phyloP scores from a whole-genome alignment of 2,113 vertebrate genomes.

The Maylandia zebra region DNA sequence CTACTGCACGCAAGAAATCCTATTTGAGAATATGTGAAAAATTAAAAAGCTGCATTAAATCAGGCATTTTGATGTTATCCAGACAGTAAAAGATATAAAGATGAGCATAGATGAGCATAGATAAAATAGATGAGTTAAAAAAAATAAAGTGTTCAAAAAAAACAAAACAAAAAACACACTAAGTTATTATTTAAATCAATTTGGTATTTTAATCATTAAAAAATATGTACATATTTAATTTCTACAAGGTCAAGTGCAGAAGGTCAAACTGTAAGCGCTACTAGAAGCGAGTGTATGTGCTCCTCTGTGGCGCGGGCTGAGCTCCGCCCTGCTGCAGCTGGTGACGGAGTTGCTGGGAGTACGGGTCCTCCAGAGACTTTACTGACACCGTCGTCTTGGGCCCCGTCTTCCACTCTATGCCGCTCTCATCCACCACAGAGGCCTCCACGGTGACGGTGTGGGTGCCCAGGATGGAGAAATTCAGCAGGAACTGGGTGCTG shows the following conservation, averaged over 20 bases:
- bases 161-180: not conserved
- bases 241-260: not conserved
- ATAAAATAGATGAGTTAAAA: not conserved
- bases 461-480: constrained; percentile 87
- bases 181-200: not conserved
- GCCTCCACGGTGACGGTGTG: constrained; percentile 92
- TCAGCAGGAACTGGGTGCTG: constrained; percentile 95
- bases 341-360: constrained; percentile 88
- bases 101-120: not conserved
- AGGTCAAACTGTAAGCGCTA: not conserved
- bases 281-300: constrained; percentile 54
- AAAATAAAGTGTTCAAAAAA: not conserved
- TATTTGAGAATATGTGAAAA: not conserved
- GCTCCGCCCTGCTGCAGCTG: constrained; percentile 69
- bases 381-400: constrained; percentile 87
- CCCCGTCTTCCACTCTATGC: constrained; percentile 90
- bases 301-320: constrained; percentile 50
- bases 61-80: not conserved
- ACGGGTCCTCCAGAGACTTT: constrained; percentile 92
- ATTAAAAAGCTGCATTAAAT: not conserved
- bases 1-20: not conserved
- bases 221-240: constrained; percentile 23
- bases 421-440: constrained; percentile 88
- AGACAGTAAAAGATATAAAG: not conserved
- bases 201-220: constrained; percentile 19